phyloP scores from a whole-genome alignment of 1,140 invertebrate species.

The Paralvinella palmiformis region DNA sequence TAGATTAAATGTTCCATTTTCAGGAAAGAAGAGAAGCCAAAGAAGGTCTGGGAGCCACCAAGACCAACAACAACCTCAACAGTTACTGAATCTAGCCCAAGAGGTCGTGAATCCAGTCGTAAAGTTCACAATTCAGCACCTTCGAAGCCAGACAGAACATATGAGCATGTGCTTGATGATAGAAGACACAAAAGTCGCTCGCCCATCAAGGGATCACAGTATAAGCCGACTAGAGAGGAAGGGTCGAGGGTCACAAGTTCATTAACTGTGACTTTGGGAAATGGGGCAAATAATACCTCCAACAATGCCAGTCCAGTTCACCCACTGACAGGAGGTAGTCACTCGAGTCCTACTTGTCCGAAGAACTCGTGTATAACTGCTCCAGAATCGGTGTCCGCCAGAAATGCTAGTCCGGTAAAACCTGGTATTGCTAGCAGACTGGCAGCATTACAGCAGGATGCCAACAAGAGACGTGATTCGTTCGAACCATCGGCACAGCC shows the following conservation, averaged over 20 bases:
- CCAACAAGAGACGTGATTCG: no score
- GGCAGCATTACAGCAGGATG: no score
- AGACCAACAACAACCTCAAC: conserved; percentile 12
- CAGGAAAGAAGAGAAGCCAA: conserved; percentile 37
- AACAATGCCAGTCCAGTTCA: background rate
- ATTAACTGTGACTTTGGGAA: background rate
- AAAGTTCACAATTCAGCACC: background rate
- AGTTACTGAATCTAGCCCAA: no score
- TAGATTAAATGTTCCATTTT: no score
- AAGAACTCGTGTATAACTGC: no score
- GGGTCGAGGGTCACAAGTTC: background rate
- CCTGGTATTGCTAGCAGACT: background rate
- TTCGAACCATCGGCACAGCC: conserved; percentile 31
- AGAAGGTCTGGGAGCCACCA: conserved; percentile 34
- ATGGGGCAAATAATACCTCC: background rate
- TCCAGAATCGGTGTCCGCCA: no score
- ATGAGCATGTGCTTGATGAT: background rate
- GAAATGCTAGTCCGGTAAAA: no score
- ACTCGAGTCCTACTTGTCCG: no score
- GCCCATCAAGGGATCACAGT: background rate
- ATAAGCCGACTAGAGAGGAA: background rate
- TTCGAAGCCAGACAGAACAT: conserved; percentile 1
- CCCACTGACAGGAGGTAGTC: no score
- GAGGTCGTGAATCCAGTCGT: no score
- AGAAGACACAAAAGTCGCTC: background rate